These are phyloP conservation scores for Andrena flavipes DNA, from an alignment of 2,888 invertebrate genomes.

Conservation along the genomic window DNA sequence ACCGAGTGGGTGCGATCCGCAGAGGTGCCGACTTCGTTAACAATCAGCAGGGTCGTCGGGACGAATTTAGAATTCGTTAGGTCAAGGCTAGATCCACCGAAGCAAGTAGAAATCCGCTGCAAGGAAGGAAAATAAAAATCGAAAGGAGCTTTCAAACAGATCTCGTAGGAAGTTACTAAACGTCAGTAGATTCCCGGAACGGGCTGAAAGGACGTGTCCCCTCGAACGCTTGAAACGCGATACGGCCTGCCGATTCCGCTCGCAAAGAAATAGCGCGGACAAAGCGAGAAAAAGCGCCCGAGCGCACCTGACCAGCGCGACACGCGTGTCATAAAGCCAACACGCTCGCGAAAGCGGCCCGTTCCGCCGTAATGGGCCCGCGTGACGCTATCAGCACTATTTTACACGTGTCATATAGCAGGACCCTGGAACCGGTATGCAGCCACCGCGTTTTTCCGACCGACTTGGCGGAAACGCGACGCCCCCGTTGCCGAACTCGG, in stretches of 20 bases:
- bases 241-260: neutral
- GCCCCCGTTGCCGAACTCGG: constrained; percentile 34
- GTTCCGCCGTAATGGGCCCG: constrained; percentile 19
- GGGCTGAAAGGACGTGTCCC: neutral
- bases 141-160: too few relatives aligned
- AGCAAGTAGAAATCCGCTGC: too few relatives aligned
- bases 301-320: constrained; percentile 19
- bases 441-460: constrained; percentile 50
- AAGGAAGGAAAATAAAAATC: too few relatives aligned
- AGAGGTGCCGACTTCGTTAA: too few relatives aligned
- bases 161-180: too few relatives aligned
- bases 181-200: neutral
- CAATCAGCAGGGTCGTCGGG: too few relatives aligned
- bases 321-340: constrained; percentile 17
- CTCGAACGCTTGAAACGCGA: constrained; percentile 14
- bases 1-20: too few relatives aligned
- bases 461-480: constrained; percentile 60
- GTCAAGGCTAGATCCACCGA: too few relatives aligned
- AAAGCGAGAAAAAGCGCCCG: constrained; percentile 18
- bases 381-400: constrained; percentile 13
- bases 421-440: constrained; percentile 51
- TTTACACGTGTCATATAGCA: constrained; percentile 50
- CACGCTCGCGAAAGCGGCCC: constrained; percentile 1
- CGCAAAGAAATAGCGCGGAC: constrained; percentile 2
- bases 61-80: too few relatives aligned